These are phyloP conservation scores for Caradrina kadenii DNA, from an alignment of 2,888 invertebrate species.

Conservation along the genomic window DNA sequence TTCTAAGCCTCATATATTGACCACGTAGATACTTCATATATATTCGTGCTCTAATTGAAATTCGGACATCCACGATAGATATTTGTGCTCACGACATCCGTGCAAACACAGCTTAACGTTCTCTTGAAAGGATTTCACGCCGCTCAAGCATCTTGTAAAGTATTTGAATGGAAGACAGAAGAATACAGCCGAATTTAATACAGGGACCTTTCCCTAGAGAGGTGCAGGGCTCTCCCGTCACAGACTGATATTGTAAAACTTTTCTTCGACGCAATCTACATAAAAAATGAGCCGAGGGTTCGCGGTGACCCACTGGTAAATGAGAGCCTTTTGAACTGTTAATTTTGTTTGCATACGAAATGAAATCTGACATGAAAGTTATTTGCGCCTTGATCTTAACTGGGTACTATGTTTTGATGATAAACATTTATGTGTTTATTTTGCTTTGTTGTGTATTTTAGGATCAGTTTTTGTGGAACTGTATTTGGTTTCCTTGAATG, in stretches of 20 bases:
- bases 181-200: conserved; percentile 84
- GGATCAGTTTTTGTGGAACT: conserved; percentile 41
- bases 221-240: conserved; percentile 77
- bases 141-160: conserved; percentile 75
- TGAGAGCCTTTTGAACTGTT: conserved; percentile 89
- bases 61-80: neutral
- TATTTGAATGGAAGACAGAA: conserved; percentile 77
- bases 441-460: conserved; percentile 51
- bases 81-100: neutral
- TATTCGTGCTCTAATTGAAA: neutral
- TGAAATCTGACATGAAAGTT: conserved; percentile 87
- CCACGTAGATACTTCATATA: neutral
- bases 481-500: conserved; percentile 32
- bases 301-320: conserved; percentile 87
- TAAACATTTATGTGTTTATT: conserved; percentile 61
- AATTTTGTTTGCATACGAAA: conserved; percentile 89
- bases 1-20: neutral
- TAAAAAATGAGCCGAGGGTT: conserved; percentile 89
- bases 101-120: conserved; percentile 10
- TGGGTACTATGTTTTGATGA: conserved; percentile 67
- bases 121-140: conserved; percentile 64
- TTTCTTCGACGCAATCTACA: conserved; percentile 89
- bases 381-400: conserved; percentile 80
- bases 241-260: conserved; percentile 89
- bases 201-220: conserved; percentile 75